Evolutionary conservation across 2,888 invertebrate species (phyloP).

Genomic region (Ashinkailepas kermadecensis): DNA sequence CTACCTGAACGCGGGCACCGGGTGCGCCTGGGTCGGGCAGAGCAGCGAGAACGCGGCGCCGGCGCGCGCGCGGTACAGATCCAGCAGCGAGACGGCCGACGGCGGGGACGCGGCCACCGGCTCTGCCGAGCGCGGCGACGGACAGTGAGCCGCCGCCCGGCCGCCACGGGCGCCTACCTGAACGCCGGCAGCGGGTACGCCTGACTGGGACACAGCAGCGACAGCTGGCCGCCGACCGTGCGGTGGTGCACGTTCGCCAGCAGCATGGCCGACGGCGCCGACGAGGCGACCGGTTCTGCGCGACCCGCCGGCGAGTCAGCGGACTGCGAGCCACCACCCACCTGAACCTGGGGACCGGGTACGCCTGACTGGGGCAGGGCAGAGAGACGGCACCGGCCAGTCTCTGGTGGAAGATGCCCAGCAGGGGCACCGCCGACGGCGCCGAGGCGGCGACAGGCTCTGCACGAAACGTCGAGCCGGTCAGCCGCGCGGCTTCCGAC

Average conservation of each 20-base stretch:
- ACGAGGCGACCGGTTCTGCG: not conserved
- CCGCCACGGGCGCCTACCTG: constrained; percentile 23
- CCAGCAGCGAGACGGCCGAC: constrained; percentile 38
- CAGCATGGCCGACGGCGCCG: not conserved
- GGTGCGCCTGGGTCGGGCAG: constrained; percentile 55
- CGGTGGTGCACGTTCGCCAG: not conserved
- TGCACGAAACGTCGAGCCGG: not conserved
- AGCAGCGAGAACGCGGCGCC: constrained; percentile 54
- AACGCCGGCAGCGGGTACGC: constrained; percentile 30
- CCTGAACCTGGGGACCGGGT: constrained; percentile 46
- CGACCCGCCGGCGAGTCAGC: not conserved
- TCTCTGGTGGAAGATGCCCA: constrained; percentile 32
- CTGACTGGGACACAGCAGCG: constrained; percentile 32
- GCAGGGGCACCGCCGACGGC: not conserved
- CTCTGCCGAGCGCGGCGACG: not conserved
- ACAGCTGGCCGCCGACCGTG: constrained; percentile 26
- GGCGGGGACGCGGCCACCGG: constrained; percentile 17
- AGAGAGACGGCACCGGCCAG: constrained; percentile 35
- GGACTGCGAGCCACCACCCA: constrained; percentile 26
- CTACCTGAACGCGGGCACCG: constrained; percentile 30
- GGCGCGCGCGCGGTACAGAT: constrained; percentile 63
- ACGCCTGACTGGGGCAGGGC: constrained; percentile 49
- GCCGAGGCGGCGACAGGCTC: constrained; percentile 20
- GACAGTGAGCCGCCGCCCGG: not conserved
- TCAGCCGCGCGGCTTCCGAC: not conserved